A percentile compares a stretch with the other conserved stretches of the same genome.
phyloP scores from a whole-genome alignment of 2,797 vertebrate species.

The Xenentodon cancila region DNA sequence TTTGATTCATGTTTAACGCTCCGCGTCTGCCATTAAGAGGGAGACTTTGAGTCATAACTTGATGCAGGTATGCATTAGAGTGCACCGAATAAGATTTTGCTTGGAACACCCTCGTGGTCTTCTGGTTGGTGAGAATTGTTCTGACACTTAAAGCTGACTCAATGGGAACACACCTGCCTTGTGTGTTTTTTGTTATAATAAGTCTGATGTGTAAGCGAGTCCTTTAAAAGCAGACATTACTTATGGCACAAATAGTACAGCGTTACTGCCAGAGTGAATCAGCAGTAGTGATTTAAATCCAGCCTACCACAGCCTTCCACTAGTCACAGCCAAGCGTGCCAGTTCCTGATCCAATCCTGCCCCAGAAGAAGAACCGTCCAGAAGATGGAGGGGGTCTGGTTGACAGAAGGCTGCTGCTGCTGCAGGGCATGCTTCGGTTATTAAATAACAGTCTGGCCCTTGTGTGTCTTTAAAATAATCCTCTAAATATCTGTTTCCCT shows the following conservation, averaged over 20 bases:
- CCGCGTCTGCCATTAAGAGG: conserved; percentile 8
- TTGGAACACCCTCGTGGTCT: no score
- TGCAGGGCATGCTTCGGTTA: conserved; percentile 7
- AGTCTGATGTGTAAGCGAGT: conserved; percentile 12
- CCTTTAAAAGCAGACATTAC: conserved; percentile 14
- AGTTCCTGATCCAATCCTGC: no score
- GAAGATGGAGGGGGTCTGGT: no score
- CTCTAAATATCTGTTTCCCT: conserved; percentile 19
- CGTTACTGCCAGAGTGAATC: no score
- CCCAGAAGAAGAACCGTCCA: no score
- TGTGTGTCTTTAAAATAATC: conserved; percentile 26
- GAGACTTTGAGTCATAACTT: conserved; percentile 15
- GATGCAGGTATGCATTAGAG: conserved; percentile 3
- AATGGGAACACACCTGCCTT: not conserved
- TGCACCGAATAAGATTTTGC: no score
- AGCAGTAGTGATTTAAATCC: no score
- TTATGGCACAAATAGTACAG: not conserved
- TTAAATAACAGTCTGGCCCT: conserved; percentile 1
- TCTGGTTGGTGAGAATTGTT: no score
- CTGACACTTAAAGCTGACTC: no score
- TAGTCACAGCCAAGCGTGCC: no score
- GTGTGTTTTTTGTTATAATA: conserved; percentile 17
- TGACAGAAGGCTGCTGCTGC: not conserved
- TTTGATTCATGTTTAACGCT: conserved; percentile 6
- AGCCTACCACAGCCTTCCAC: no score